Base-by-base conservation (phyloP, 2,888 invertebrate genomes). In the Selenia dentaria region DNA sequence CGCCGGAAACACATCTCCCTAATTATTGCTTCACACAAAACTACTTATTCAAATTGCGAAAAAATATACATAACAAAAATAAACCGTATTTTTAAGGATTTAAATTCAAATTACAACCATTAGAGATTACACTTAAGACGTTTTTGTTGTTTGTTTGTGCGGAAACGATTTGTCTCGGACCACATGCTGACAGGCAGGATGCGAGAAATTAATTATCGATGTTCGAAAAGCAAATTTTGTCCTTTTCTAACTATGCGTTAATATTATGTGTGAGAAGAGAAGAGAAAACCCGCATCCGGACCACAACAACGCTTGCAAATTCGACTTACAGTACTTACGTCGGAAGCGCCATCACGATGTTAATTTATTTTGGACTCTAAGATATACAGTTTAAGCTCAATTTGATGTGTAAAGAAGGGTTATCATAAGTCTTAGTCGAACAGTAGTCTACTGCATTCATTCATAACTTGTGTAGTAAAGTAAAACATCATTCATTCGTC, bases 121-220 rank as follows among this genome's bases (percentile, higher is more conserved):
- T 14, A 12, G 5, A 10, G 32, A 29, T 12, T 24, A n/a, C n/a
- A 11, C n/a, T 29, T 44, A 48, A 24, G 36, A 34, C 50, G 47
- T 52, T 40, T 34, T 37, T 6, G 6, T 6, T 13, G 37, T 29
- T 24, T 35, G 41, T 49, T 54, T 49, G 72, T 71, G 62, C 79
- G 87, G 88, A 88, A 87, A 80, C 85, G 83, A 88, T 88, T 86
- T 82, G 84, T 88, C 84, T 83, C 80, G 80, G 76, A 75, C 77
- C 84, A 76, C 83, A 84, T 77, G 86, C 74, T 83, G 86, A 85
- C 85, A 83, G 77, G 70, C 82, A 80, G 85, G 88, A 88, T 85
- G 84, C 70, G 70, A 81, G 74, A 73, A 75, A 79, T 73, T 78
- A 81, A 83, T 85, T 85, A 84, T 84, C 77, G 81, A 85, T 80